A percentile compares a stretch with the other conserved stretches of the same genome.
These are phyloP conservation scores for Gastrophysa polygoni DNA, from an alignment of 2,888 invertebrate species.

Conservation along the genomic window DNA sequence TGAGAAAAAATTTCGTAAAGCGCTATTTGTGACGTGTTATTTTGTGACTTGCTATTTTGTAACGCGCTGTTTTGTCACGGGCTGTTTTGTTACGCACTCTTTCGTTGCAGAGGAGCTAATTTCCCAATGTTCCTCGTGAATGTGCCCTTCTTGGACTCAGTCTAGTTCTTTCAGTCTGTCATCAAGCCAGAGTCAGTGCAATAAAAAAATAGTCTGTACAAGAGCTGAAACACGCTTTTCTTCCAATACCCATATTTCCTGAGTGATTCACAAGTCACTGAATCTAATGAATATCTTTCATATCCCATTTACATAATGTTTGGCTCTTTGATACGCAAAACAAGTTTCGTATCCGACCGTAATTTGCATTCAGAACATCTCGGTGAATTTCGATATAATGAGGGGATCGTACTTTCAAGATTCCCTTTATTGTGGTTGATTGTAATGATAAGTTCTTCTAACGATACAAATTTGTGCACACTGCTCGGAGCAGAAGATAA, in stretches of 20 bases:
- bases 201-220: not conserved
- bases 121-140: too few relatives aligned
- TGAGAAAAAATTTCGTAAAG: too few relatives aligned
- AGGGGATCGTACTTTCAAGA: too few relatives aligned
- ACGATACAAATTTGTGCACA: too few relatives aligned
- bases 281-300: conserved; percentile 55
- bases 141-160: too few relatives aligned
- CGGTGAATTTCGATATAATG: conserved; percentile 26
- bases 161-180: conserved; percentile 28
- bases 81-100: too few relatives aligned
- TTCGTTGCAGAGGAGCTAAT: too few relatives aligned
- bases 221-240: not conserved
- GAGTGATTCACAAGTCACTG: conserved; percentile 48
- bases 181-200: too few relatives aligned
- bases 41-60: too few relatives aligned
- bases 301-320: conserved; percentile 53
- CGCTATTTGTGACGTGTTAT: too few relatives aligned
- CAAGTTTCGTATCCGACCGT: conserved; percentile 39
- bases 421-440: not conserved
- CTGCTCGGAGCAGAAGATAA: too few relatives aligned
- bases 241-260: conserved; percentile 52
- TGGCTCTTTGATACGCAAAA: conserved; percentile 47
- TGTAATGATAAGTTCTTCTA: not conserved
- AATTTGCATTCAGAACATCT: conserved; percentile 35
- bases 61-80: too few relatives aligned